Evolutionary conservation across 2,888 invertebrate species (phyloP).

Genomic region (Drosophila sordidapex): DNA sequence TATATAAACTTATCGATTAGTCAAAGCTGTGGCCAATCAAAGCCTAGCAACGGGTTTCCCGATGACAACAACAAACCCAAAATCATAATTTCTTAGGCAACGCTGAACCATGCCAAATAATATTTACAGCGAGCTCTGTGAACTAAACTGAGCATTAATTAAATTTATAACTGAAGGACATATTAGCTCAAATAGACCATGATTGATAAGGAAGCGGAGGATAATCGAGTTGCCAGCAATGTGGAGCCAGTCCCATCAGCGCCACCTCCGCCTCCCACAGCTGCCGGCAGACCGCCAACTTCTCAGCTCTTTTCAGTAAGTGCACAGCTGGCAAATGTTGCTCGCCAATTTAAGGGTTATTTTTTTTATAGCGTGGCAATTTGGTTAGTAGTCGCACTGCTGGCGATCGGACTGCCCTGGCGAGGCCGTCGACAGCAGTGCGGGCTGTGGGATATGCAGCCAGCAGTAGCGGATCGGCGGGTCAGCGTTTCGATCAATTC

Average conservation of each 20-base stretch:
- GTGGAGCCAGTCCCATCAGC: conserved; percentile 23
- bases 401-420: conserved; percentile 81
- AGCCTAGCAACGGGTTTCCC: conserved; percentile 12
- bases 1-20: neutral
- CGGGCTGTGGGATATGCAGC: conserved; percentile 98
- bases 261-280: conserved; percentile 76
- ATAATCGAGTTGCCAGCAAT: conserved; percentile 2
- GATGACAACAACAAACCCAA: neutral
- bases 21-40: neutral
- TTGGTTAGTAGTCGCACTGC: conserved; percentile 81
- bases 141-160: neutral
- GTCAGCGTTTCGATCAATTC: conserved; percentile 90
- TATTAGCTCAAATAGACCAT: conserved; percentile 9
- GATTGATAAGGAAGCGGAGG: conserved; percentile 36
- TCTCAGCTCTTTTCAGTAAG: conserved; percentile 81
- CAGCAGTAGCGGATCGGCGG: conserved; percentile 84
- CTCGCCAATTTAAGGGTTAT: too few relatives aligned
- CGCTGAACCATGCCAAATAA: conserved; percentile 41
- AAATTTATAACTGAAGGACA: neutral
- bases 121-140: neutral
- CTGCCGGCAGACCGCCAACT: conserved; percentile 80
- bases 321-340: neutral
- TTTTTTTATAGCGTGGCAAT: conserved; percentile 78
- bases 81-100: conserved; percentile 35
- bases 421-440: conserved; percentile 97